Evolutionary conservation across 2,888 invertebrate genomes (phyloP).

Genomic region (Girardia tigrina): DNA sequence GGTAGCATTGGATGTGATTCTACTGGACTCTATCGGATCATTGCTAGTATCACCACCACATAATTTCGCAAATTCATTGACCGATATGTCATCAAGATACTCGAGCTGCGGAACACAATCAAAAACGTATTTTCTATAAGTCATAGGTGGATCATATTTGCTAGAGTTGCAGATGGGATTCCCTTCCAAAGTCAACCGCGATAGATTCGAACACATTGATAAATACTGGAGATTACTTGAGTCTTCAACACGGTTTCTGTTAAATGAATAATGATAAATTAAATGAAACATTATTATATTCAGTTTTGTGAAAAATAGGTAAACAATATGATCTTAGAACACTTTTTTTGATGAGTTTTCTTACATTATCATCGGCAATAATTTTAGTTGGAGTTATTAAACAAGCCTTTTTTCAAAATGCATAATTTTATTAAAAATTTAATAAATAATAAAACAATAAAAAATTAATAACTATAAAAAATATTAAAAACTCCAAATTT

Average conservation of each 20-base stretch:
- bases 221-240: conserved; percentile 48
- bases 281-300: too few relatives aligned
- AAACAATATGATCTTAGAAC: too few relatives aligned
- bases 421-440: too few relatives aligned
- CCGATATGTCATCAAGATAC: conserved; percentile 45
- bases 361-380: too few relatives aligned
- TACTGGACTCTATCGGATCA: conserved; percentile 38
- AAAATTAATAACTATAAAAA: too few relatives aligned
- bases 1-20: conserved; percentile 39
- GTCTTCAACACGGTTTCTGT: conserved; percentile 49
- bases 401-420: too few relatives aligned
- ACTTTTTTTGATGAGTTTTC: too few relatives aligned
- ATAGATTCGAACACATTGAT: conserved; percentile 44
- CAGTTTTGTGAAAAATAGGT: too few relatives aligned
- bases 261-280: too few relatives aligned
- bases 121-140: conserved; percentile 45
- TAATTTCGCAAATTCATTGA: not conserved
- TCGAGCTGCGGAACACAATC: conserved; percentile 44
- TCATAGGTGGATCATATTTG: conserved; percentile 41
- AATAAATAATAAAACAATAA: too few relatives aligned
- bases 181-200: conserved; percentile 47
- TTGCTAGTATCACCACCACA: conserved; percentile 38
- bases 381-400: too few relatives aligned
- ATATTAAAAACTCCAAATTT: too few relatives aligned
- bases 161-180: conserved; percentile 47